Evolutionary conservation across 1,140 invertebrate genomes (phyloP).

Genomic region (Ephestia elutella): DNA sequence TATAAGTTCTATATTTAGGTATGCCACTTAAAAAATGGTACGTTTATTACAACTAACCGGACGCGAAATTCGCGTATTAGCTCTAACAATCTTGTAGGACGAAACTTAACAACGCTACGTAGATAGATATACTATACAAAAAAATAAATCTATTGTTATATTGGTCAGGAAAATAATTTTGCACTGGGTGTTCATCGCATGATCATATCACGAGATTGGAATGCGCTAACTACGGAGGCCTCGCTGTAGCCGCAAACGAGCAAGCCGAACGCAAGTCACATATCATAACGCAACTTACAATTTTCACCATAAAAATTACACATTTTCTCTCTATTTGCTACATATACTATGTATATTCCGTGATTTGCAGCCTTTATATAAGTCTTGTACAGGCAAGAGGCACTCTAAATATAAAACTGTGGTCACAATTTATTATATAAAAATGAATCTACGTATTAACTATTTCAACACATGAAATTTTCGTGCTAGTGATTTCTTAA

Average conservation of each 20-base stretch:
- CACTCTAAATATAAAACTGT: constrained; percentile 76
- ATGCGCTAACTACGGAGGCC: constrained; percentile 60
- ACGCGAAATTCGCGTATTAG: neutral
- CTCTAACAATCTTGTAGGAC: constrained; percentile 24
- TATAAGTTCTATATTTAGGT: constrained; percentile 73
- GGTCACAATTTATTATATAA: constrained; percentile 73
- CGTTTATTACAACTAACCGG: constrained; percentile 41
- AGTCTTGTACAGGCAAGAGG: constrained; percentile 76
- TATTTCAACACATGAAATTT: constrained; percentile 54
- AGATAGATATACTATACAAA: constrained; percentile 41
- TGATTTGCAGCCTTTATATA: constrained; percentile 76
- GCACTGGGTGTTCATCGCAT: constrained; percentile 35
- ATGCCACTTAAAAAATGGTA: constrained; percentile 68
- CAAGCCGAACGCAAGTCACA: constrained; percentile 43
- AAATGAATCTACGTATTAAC: constrained; percentile 65
- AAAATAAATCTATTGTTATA: constrained; percentile 50
- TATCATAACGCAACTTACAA: constrained; percentile 74
- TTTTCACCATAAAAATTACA: constrained; percentile 73
- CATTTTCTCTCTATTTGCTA: constrained; percentile 68
- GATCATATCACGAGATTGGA: constrained; percentile 54
- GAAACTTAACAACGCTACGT: constrained; percentile 52
- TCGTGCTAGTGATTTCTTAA: constrained; percentile 60
- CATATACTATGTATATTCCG: constrained; percentile 73
- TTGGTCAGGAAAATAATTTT: constrained; percentile 54
- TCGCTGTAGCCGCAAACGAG: neutral